phyloP scores from a whole-genome alignment of 1,140 invertebrate genomes.

The Drosophila tropicalis region DNA sequence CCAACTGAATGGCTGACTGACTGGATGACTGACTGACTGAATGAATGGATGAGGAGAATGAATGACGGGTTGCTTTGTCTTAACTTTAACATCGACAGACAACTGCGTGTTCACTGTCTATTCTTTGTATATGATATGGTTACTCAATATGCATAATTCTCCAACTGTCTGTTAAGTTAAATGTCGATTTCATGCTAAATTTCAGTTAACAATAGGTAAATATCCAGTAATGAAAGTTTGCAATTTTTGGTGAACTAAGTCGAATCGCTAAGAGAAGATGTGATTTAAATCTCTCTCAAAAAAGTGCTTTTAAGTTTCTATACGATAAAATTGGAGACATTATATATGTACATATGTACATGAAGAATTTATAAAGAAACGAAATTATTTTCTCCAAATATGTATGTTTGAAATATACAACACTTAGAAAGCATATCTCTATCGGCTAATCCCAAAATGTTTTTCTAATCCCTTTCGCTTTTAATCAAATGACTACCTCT shows the following conservation, averaged over 20 bases:
- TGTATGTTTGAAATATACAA: too few relatives aligned
- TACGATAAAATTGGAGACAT: too few relatives aligned
- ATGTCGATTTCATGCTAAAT: slow-evolving; percentile 21
- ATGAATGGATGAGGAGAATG: not conserved
- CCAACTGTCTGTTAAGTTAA: not conserved
- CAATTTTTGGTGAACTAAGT: too few relatives aligned
- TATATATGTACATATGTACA: too few relatives aligned
- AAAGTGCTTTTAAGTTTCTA: too few relatives aligned
- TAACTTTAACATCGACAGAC: slow-evolving; percentile 16
- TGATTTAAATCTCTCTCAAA: too few relatives aligned
- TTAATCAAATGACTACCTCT: slow-evolving; percentile 18
- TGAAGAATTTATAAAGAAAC: too few relatives aligned
- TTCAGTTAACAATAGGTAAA: not conserved
- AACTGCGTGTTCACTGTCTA: slow-evolving; percentile 18
- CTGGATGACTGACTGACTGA: not conserved
- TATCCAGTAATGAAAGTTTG: too few relatives aligned
- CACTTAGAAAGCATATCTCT: too few relatives aligned
- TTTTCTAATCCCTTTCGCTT: not conserved
- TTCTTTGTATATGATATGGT: slow-evolving; percentile 18
- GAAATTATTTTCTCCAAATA: too few relatives aligned
- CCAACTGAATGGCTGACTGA: not conserved
- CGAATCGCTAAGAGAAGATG: too few relatives aligned
- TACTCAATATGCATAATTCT: slow-evolving; percentile 20
- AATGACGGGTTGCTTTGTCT: slow-evolving; percentile 15
- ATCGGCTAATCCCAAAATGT: too few relatives aligned